These are phyloP conservation scores for Leptobrachium ailaonicum DNA, from an alignment of 2,113 vertebrate species.

Conservation along the genomic window DNA sequence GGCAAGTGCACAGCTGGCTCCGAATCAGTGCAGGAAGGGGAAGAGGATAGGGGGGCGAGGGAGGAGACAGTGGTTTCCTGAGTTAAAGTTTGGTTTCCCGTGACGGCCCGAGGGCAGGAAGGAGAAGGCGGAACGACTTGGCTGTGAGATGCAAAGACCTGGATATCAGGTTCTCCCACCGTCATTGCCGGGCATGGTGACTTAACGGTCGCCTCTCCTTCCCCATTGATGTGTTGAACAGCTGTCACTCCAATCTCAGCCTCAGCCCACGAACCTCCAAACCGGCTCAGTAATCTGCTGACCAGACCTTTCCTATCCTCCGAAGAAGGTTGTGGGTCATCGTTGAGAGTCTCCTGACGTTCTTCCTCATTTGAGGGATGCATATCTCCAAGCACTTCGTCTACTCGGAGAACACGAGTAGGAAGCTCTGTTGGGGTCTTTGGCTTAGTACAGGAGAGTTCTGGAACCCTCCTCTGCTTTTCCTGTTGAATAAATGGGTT, in stretches of 20 bases:
- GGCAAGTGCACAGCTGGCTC: slow-evolving; percentile 26
- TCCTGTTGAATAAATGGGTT: slow-evolving; percentile 45
- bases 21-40: slow-evolving; percentile 28
- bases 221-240: slow-evolving; percentile 29
- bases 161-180: slow-evolving; percentile 4
- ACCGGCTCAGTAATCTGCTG: slow-evolving; percentile 30
- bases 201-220: slow-evolving; percentile 6
- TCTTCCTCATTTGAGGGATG: neutral
- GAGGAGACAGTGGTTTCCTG: slow-evolving; percentile 43
- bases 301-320: slow-evolving; percentile 35
- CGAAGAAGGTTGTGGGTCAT: neutral
- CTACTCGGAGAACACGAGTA: neutral
- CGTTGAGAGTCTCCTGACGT: neutral
- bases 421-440: slow-evolving; percentile 10
- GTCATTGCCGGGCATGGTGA: neutral
- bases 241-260: slow-evolving; percentile 10
- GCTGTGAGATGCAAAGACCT: slow-evolving; percentile 1
- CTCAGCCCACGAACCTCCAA: slow-evolving; percentile 36
- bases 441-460: slow-evolving; percentile 6
- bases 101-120: slow-evolving; percentile 28
- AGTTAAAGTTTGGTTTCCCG: slow-evolving; percentile 41
- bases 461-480: slow-evolving; percentile 38
- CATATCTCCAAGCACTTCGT: slow-evolving; percentile 10
- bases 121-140: slow-evolving; percentile 19
- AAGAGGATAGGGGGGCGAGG: slow-evolving; percentile 27